Base-by-base conservation (phyloP, 2,797 vertebrate species). In the Loriculus beryllinus region DNA sequence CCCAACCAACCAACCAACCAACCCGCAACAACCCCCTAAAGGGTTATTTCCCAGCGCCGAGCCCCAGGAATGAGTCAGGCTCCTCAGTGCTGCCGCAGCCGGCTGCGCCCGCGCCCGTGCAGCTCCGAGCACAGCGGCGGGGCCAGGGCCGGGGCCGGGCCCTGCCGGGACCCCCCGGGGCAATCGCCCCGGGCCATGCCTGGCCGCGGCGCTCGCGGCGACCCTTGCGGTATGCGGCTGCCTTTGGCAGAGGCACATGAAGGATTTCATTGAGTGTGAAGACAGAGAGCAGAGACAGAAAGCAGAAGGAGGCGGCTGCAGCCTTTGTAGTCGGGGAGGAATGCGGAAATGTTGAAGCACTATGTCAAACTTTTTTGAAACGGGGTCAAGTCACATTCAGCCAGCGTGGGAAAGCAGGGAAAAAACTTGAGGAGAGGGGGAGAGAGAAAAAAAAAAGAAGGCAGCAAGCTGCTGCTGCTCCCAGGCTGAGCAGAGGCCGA, bases 311-410 rank as follows among this genome's bases (percentile, higher is more conserved):
- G 98, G 99, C 98, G 98, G 98, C 97, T 97, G 97, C 96, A 95
- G 98, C 96, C 99, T 99, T 99, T 99, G 99, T 99, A 99, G 99
- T 99, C 98, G 96, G 97, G 76, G 98, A 98, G 98, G 99, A 99
- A 99, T 99, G 99, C 99, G 99, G 99, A 99, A 99, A 99, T 98
- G 98, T 99, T 98, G 98, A 98, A 98, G 98, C 98, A 98, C 98
- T 98, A 98, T 99, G 99, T 99, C 99, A 99, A 98, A 99, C 98
- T 98, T 98, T 98, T 99, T 98, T 99, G 98, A 99, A 99, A 98
- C 98, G 98, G 98, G 99, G 99, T 99, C 98, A 99, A 98, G 98
- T 98, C 99, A 99, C 98, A 99, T 99, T 99, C 98, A 99, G 98
- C 98, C 98, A 98, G 99, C 99, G 98, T 99, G 99, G 99, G 99